Base-by-base conservation (phyloP, 2,113 vertebrate genomes). In the Ophthalmolycus amberensis region DNA sequence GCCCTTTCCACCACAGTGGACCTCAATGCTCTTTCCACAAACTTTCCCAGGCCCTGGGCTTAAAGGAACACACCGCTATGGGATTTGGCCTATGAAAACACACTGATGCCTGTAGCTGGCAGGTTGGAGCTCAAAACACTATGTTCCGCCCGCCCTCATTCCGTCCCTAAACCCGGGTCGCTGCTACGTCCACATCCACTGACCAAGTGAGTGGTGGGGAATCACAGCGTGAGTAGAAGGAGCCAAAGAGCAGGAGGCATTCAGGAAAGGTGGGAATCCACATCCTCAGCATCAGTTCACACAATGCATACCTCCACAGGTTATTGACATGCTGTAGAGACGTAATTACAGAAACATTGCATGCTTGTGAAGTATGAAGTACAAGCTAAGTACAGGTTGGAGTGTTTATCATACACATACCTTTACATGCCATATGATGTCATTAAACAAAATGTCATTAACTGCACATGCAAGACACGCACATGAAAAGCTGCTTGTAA, bases 41-140 rank as follows among this genome's bases (percentile, higher is more conserved):
- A 95, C 95, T 94, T 95, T 95, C 95, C 95, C 95, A 95, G 92
- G 93, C 86, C 54, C 84, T 44, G 62, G 90, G 95, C 94, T 95
- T 95, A 95, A 91, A 88, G 80, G 77, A 84, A 86, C 79, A 64
- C 80, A 93, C 60, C 70, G 69, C 75, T 76, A 64, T 80, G 86
- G 94, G 94, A 94, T 95, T 95, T 94, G 86, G 81, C 18, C 88
- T 90, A 63, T 94, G 77, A 82, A 93, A 95, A 95, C 94, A 95
- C 72, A 85, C 79, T 27, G 80, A 80, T 78, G 81, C 74, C 84
- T 72, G 79, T 69, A 77, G 78, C 80, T 75, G 85, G 74, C 88
- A 88, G 88, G 86, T 88, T 82, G 74, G 50, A 65, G 85, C 76
- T 81, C 80, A 70, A 85, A 88, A 83, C 54, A 60, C 32, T 0